Evolutionary conservation across 2,797 vertebrate genomes (phyloP).

Genomic region (Brachymystax lenok): DNA sequence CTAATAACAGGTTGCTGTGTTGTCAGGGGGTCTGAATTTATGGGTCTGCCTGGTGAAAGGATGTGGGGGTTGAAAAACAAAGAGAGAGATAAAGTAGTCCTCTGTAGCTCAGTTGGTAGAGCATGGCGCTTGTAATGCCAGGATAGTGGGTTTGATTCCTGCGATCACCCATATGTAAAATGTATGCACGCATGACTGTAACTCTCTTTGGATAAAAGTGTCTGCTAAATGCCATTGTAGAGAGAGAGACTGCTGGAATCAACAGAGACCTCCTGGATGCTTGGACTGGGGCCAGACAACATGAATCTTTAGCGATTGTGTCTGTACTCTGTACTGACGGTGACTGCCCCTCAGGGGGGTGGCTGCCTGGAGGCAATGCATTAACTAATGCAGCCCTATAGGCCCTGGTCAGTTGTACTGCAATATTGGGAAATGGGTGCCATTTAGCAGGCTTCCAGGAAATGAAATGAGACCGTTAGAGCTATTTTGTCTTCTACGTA

Average conservation of each 20-base stretch:
- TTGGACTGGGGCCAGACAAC: slow-evolving; percentile 12
- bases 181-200: too few species aligned
- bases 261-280: slow-evolving; percentile 22
- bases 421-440: neutral
- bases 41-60: slow-evolving; percentile 18
- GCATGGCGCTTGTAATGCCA: too few species aligned
- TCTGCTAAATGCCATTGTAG: too few species aligned
- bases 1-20: neutral
- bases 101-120: too few species aligned
- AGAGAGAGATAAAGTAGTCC: too few species aligned
- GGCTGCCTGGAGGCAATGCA: neutral
- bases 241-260: slow-evolving; percentile 17
- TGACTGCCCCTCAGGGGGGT: neutral
- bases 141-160: too few species aligned
- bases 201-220: too few species aligned
- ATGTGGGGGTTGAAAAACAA: slow-evolving; percentile 10
- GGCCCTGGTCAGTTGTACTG: neutral
- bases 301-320: slow-evolving; percentile 16
- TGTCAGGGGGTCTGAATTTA: slow-evolving; percentile 30
- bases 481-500: neutral
- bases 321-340: slow-evolving; percentile 6
- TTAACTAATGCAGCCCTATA: neutral
- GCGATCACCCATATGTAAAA: too few species aligned
- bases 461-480: neutral
- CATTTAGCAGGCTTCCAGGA: neutral